Evolutionary conservation across 2,797 vertebrate genomes (phyloP), one percentile per base, ranked within the genome.

Genomic region (Graptemys geographica): DNA sequence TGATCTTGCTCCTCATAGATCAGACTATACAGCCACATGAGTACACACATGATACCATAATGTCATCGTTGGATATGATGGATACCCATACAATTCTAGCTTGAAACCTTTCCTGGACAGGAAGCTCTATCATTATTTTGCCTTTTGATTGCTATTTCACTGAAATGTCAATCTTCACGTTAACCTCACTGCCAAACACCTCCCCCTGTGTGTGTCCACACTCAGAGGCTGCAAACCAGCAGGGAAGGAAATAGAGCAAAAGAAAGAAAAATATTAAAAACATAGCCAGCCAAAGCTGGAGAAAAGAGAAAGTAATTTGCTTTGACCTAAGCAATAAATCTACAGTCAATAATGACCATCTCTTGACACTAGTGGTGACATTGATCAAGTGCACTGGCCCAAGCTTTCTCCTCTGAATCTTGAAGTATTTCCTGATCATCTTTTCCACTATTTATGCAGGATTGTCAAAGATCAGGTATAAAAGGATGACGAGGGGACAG

Each of bases 301-400:
- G 94, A 96, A 97, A 84, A 97, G 94, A 95, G 95, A 97, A 98
- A 97, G 97, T 96, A 96, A 98, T 98, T 98, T 97, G 87, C 94
- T 98, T 89, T 97, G 98, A 98, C 97, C 97, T 88, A 93, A 97
- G 96, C 97, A 90, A 97, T 98, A 97, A 98, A 98, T 98, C 98
- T 97, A 80, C 95, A 3, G 47, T 96, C 95, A 96, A 84, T 97
- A 97, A 97, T 96, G 97, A 94, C 97, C 96, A 92, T 97, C 92
- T 95, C 97, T 84, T 94, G 96, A 97, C 97, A 97, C 94, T 21
- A 5, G 11, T 84, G 11, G 95, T 97, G 98, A 96, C 95, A 93
- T 79, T 98, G 98, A 98, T 97, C 83, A 93, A 98, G 94, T 92
- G 72, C 72, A 6, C 81, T 90, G 88, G 96, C 97, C 93, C 47